These are phyloP conservation scores for Macaca fascicularis DNA, from an alignment of 2,113 vertebrate genomes.

Conservation along the genomic window DNA sequence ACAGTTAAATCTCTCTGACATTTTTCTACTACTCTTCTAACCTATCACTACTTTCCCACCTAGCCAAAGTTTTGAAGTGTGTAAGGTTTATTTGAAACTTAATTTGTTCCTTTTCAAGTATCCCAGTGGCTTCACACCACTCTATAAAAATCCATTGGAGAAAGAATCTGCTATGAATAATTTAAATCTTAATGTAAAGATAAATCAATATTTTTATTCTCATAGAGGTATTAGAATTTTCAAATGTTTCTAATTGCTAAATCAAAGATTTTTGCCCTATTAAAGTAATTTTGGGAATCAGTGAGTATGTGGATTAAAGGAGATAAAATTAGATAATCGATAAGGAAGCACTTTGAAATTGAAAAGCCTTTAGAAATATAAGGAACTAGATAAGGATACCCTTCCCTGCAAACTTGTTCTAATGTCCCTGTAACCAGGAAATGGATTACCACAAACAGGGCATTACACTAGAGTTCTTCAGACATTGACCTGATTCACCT, in stretches of 20 bases:
- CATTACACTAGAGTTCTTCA: neutral
- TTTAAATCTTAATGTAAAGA: neutral
- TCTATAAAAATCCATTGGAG: neutral
- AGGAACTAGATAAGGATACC: neutral
- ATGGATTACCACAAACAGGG: neutral
- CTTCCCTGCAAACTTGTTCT: neutral
- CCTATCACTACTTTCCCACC: neutral
- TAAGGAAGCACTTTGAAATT: neutral
- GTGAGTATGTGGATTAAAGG: neutral
- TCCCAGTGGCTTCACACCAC: neutral
- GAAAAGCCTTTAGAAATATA: neutral
- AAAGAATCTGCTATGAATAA: neutral
- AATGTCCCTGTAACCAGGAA: neutral
- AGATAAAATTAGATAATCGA: neutral
- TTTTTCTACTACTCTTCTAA: neutral
- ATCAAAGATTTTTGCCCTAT: neutral
- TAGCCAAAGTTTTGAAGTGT: neutral
- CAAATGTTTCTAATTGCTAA: neutral
- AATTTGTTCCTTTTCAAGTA: neutral
- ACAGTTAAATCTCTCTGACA: neutral
- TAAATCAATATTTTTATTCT: neutral
- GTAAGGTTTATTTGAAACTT: neutral
- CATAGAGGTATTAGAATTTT: neutral
- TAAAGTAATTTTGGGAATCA: neutral
- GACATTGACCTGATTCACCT: neutral